Percentiles rank a stretch among this genome's conserved stretches.
Evolutionary conservation across 2,797 vertebrate genomes (phyloP).

Genomic region (Pangasius sanitwongsei): DNA sequence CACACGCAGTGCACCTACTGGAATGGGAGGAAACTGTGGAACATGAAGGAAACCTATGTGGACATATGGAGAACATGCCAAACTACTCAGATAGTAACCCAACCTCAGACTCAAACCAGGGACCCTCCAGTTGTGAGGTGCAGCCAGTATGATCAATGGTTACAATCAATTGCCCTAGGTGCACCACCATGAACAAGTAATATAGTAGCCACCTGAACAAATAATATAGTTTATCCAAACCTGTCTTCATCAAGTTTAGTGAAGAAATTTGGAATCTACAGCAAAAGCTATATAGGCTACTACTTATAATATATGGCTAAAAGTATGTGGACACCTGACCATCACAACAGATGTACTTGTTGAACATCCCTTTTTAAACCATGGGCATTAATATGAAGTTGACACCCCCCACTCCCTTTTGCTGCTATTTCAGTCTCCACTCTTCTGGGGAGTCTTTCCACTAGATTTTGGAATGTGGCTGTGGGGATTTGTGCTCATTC

Average conservation of each 20-base stretch:
- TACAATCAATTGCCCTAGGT: not conserved
- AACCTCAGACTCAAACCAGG: not conserved
- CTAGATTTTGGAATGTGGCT: not conserved
- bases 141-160: too few species aligned
- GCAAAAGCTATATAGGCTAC: not conserved
- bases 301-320: not conserved
- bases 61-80: not conserved
- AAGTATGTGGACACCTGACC: not conserved
- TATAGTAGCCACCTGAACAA: not conserved
- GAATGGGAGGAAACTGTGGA: not conserved
- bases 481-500: not conserved
- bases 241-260: not conserved
- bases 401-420: not conserved
- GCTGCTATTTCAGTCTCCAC: not conserved
- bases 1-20: not conserved
- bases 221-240: not conserved
- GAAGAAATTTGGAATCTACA: not conserved
- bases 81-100: not conserved
- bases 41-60: not conserved
- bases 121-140: not conserved
- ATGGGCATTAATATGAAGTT: not conserved
- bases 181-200: not conserved
- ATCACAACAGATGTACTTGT: not conserved
- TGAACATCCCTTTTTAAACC: not conserved
- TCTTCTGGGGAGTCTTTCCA: not conserved